Base-by-base conservation (phyloP, 1,140 invertebrate genomes). In the Ganaspis sp. region DNA sequence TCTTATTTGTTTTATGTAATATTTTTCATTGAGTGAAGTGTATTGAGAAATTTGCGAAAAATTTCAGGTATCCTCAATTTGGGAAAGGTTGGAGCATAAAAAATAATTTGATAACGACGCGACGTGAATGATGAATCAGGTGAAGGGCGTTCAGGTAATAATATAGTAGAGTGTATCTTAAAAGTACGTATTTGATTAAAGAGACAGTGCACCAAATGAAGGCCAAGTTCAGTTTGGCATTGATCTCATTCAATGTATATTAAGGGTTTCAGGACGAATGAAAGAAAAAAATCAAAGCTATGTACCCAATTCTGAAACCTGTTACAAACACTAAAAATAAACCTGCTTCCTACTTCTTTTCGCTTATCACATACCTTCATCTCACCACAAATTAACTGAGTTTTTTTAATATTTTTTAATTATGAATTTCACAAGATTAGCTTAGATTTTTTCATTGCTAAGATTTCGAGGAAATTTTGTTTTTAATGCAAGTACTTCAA, bases 71-170 rank as follows among this genome's bases (percentile, higher is more conserved):
- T 34, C 29, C 29, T 34, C 6, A 53, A 19, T 21, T 58, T 21
- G 21, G 21, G 54, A 23, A 58, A 58, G 21, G 12, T 64, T 2
- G 54, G 9, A 64, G 54, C n/a, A 49, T 64, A 15, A 64, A 15
- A 29, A 58, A 58, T 58, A 58, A 58, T 58, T 64, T 29, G 54
- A 64, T 64, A 29, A 64, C 11, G 54, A 29, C 21, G 23, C 2
- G 12, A 26, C 2, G 9, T 23, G 11, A 29, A 64, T 26, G 21
- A 15, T 64, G 23, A 64, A 64, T 3, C 23, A 29, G 54, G 54
- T 64, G 54, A 64, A 64, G 54, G 54, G 15, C 54, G 23, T 26
- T 64, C 54, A 64, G 54, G 54, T 64, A 64, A 64, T 64, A 64
- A 29, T 15, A 19, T 11, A 64, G 9, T 11, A 64, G 23, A 64